phyloP scores from a whole-genome alignment of 2,888 invertebrate genomes.

The Urechis unicinctus region DNA sequence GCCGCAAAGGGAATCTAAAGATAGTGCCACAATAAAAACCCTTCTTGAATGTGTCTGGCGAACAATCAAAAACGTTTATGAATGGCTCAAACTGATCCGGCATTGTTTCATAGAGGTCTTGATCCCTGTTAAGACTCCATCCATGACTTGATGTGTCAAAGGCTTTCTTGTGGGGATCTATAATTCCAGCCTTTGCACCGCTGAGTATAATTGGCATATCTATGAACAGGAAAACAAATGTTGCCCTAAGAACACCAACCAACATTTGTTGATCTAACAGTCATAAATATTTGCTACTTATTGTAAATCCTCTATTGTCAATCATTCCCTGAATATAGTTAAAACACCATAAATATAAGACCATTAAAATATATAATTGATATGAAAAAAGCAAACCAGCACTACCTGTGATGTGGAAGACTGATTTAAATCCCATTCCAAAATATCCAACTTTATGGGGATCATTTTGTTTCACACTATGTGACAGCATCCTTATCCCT shows the following conservation, averaged over 20 bases:
- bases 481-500: constrained; percentile 33
- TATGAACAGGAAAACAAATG: no score
- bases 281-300: no score
- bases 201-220: constrained; percentile 30
- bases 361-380: not conserved
- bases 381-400: not conserved
- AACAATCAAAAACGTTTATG: constrained; percentile 28
- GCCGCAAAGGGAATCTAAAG: constrained; percentile 42
- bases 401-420: constrained; percentile 45
- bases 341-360: no score
- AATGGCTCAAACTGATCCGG: constrained; percentile 35
- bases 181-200: constrained; percentile 31
- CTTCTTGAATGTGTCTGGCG: constrained; percentile 6
- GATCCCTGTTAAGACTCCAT: constrained; percentile 14
- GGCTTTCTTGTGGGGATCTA: constrained; percentile 32
- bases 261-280: no score
- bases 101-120: constrained; percentile 8
- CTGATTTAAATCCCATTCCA: constrained; percentile 47
- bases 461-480: constrained; percentile 37
- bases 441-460: constrained; percentile 41
- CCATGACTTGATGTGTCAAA: constrained; percentile 18
- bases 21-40: constrained; percentile 33
- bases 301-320: no score
- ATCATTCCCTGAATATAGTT: no score
- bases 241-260: no score